phyloP scores from a whole-genome alignment of 2,113 vertebrate species.

The Egretta garzetta region DNA sequence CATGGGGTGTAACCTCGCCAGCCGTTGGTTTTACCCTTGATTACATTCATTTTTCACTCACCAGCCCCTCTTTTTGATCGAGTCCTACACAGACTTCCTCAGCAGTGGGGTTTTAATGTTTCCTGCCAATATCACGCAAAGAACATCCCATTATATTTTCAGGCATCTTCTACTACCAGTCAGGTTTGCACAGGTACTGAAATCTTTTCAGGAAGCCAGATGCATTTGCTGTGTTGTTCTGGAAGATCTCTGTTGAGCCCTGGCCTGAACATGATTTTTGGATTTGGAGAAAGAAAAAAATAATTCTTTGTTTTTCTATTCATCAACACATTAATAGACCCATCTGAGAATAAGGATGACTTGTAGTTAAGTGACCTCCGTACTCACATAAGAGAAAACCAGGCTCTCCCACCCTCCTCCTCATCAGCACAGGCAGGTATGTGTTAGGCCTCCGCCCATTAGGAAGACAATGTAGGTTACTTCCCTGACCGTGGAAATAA shows the following conservation, averaged over 20 bases:
- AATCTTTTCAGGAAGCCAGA: neutral
- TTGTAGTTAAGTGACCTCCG: neutral
- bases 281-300: neutral
- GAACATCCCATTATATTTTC: neutral
- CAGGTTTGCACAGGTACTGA: neutral
- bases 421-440: neutral
- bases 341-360: neutral
- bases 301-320: neutral
- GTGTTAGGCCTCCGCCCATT: neutral
- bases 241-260: neutral
- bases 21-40: neutral
- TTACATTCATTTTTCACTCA: neutral
- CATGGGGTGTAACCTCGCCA: neutral
- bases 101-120: neutral
- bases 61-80: neutral
- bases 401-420: neutral
- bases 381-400: neutral
- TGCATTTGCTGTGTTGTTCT: neutral
- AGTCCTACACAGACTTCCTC: neutral
- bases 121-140: neutral
- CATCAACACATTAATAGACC: neutral
- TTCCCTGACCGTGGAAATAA: neutral
- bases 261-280: neutral
- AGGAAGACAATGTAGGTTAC: neutral
- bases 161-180: neutral